phyloP scores from a whole-genome alignment of 2,888 invertebrate species.

The Nomada goodeniana region DNA sequence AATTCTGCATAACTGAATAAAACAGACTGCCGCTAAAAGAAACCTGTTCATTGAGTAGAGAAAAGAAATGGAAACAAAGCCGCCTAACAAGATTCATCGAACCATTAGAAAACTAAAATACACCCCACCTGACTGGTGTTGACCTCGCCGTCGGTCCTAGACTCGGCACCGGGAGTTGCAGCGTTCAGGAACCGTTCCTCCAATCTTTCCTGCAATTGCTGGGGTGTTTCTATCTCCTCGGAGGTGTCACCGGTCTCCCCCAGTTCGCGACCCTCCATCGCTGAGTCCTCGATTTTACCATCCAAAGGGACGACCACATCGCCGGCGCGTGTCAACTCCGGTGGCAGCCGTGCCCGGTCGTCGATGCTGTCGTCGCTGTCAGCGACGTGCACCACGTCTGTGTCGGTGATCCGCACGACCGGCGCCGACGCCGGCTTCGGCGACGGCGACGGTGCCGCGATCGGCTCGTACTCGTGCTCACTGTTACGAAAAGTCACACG shows the following conservation, averaged over 20 bases:
- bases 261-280: slow-evolving; percentile 82
- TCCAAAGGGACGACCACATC: slow-evolving; percentile 83
- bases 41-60: background rate
- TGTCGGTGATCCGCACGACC: slow-evolving; percentile 84
- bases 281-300: slow-evolving; percentile 83
- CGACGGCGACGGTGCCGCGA: slow-evolving; percentile 89
- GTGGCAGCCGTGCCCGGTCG: slow-evolving; percentile 76
- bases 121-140: slow-evolving; percentile 85
- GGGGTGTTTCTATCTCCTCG: slow-evolving; percentile 83
- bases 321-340: slow-evolving; percentile 81
- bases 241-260: slow-evolving; percentile 82
- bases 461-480: slow-evolving; percentile 97
- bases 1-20: background rate
- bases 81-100: too few species aligned
- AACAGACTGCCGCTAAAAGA: background rate
- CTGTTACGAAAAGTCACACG: slow-evolving; percentile 86
- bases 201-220: slow-evolving; percentile 87
- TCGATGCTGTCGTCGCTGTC: slow-evolving; percentile 83
- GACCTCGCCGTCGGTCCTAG: slow-evolving; percentile 88
- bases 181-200: slow-evolving; percentile 88
- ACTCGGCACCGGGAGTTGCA: slow-evolving; percentile 81
- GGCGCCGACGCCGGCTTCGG: slow-evolving; percentile 74
- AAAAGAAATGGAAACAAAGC: background rate
- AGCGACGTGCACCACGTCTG: slow-evolving; percentile 82
- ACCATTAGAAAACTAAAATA: background rate